phyloP scores from a whole-genome alignment of 2,888 invertebrate species.

The Mycalesis mineus region DNA sequence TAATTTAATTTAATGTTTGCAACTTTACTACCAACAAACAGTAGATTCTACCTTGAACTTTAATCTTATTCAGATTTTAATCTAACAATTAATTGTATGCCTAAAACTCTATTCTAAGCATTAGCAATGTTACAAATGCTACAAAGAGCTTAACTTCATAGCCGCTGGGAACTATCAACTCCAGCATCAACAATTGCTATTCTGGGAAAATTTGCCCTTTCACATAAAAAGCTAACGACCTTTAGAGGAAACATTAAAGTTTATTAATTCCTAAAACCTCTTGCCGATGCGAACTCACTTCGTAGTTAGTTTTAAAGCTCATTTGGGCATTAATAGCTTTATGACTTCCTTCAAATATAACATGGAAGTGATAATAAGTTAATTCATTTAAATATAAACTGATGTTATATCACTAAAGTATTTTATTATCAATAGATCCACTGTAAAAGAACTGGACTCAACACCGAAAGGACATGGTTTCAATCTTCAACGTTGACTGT shows the following conservation, averaged over 20 bases:
- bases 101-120: too few relatives aligned
- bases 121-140: background rate
- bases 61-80: too few relatives aligned
- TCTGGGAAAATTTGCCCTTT: constrained; percentile 23
- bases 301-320: background rate
- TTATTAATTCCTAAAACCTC: background rate
- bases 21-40: too few relatives aligned
- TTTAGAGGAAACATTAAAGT: constrained; percentile 12
- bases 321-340: background rate
- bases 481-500: too few relatives aligned
- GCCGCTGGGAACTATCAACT: constrained; percentile 21
- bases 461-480: too few relatives aligned
- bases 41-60: too few relatives aligned
- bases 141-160: constrained; percentile 3
- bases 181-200: constrained; percentile 3
- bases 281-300: background rate
- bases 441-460: too few relatives aligned
- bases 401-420: background rate
- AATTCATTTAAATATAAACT: too few relatives aligned
- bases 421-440: too few relatives aligned
- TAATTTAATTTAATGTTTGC: too few relatives aligned
- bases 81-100: too few relatives aligned
- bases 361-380: background rate
- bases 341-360: background rate
- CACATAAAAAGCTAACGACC: constrained; percentile 20